A percentile compares a stretch with the other conserved stretches of the same genome.
These are phyloP conservation scores for Gavialis gangeticus DNA, from an alignment of 2,113 vertebrate species.

Conservation along the genomic window DNA sequence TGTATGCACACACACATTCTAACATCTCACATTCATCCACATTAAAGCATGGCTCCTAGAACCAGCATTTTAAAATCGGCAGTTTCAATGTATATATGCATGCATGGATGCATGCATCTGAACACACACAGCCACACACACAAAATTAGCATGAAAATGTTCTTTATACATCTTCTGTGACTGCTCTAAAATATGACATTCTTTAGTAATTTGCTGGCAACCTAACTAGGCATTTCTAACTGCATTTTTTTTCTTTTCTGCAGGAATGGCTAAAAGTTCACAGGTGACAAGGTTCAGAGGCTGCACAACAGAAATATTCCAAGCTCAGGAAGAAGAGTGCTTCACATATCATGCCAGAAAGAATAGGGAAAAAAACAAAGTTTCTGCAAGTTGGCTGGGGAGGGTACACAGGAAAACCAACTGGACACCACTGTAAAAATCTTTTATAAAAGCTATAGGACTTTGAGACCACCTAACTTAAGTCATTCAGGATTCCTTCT, in stretches of 20 bases:
- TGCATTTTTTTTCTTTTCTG: neutral
- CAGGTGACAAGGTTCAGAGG: neutral
- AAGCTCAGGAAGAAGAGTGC: neutral
- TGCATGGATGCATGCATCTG: accelerated
- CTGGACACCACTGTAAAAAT: neutral
- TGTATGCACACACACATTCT: neutral
- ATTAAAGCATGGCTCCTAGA: accelerated
- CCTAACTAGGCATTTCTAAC: neutral
- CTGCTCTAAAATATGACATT: too few species aligned
- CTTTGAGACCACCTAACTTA: constrained; percentile 48
- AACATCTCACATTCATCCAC: neutral
- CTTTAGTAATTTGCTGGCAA: too few species aligned
- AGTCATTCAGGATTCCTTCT: constrained; percentile 50
- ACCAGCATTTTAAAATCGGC: neutral
- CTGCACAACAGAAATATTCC: neutral
- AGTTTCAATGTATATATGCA: neutral
- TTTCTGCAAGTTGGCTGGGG: too few species aligned
- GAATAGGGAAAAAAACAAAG: neutral
- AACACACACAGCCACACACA: too few species aligned
- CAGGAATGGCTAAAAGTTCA: neutral
- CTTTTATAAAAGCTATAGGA: constrained; percentile 19
- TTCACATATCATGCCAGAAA: neutral
- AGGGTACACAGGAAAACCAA: neutral
- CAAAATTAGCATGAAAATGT: neutral
- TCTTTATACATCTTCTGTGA: neutral